Evolutionary conservation across 2,888 invertebrate species (phyloP), one percentile per base, ranked within the genome.

Genomic region (Loripinus fragilis): DNA sequence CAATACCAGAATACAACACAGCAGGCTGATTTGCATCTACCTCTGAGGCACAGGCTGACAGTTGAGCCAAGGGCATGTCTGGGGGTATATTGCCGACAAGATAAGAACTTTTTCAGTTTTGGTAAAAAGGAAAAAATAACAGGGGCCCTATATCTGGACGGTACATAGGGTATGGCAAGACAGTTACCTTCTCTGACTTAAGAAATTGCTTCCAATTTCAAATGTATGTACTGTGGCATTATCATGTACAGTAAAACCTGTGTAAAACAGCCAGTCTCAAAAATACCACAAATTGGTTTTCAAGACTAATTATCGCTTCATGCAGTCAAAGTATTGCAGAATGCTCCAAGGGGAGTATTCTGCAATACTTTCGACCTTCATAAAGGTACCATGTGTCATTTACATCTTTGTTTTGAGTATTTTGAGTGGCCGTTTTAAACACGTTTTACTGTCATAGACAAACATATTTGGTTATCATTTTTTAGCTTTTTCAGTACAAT

Each of bases 51-150:
- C 71, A 41, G 60, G 50, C 71, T 38, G 38, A 38, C 12, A 12
- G 38, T 12, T 52, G 71, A 71, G 41, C 71, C 42, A 64, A 71
- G 48, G 41, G 71, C 65, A 25, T 42, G 42, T 23, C 71, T 55
- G 30, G 71, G 64, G 25, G 23, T n/a, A 41, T 71, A 71, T 41
- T 41, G 30, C 55, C 71, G 12, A 20, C 71, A 38, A 60, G 55
- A 30, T 30, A 55, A 38, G 30, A 35, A 38, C 38, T 38, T 38
- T 71, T 71, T 71, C 71, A 55, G 25, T 48, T 28, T 45, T 48
- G 48, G 60, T 30, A 68, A 68, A 3, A 42, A n/a, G n/a, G 35
- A 28, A 68, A 68, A 33, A 71, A 55, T 38, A 41, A 41, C 25
- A 52, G 52, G 25, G 41, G 71, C 38, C 55, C 55, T 15, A 71